A percentile compares a stretch with the other conserved stretches of the same genome.
Conservation (phyloP, 2,888 invertebrate species). For the Gasteruption jaculator region DNA sequence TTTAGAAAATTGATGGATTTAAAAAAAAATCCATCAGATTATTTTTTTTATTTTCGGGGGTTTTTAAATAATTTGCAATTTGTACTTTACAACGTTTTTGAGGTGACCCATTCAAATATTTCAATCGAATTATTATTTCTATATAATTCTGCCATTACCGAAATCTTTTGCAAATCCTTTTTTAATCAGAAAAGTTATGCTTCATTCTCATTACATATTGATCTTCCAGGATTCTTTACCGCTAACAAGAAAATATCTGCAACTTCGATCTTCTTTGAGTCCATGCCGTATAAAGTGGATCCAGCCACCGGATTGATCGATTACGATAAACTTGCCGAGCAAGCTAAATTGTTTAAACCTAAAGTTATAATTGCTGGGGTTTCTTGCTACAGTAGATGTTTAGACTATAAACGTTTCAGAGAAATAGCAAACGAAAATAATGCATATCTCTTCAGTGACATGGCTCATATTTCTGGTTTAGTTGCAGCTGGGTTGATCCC, state of each 20-base stretch:
- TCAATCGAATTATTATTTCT: too few relatives aligned
- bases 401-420: conserved; percentile 87
- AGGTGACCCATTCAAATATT: too few relatives aligned
- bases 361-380: conserved; percentile 90
- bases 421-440: conserved; percentile 79
- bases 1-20: too few relatives aligned
- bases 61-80: too few relatives aligned
- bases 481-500: conserved; percentile 85
- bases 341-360: conserved; percentile 84
- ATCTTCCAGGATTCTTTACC: conserved; percentile 81
- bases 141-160: background rate
- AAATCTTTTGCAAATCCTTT: background rate
- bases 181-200: too few relatives aligned
- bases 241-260: conserved; percentile 88
- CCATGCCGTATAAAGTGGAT: conserved; percentile 94
- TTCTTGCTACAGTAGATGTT: conserved; percentile 87
- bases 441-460: conserved; percentile 87
- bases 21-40: too few relatives aligned
- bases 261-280: conserved; percentile 96
- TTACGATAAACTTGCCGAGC: conserved; percentile 80
- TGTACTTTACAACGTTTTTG: too few relatives aligned
- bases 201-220: too few relatives aligned
- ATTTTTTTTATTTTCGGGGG: too few relatives aligned
- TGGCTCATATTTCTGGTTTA: conserved; percentile 93
- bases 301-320: conserved; percentile 83